Evolutionary conservation across 2,888 invertebrate genomes (phyloP).

Genomic region (Macrosoma leucophasiata): DNA sequence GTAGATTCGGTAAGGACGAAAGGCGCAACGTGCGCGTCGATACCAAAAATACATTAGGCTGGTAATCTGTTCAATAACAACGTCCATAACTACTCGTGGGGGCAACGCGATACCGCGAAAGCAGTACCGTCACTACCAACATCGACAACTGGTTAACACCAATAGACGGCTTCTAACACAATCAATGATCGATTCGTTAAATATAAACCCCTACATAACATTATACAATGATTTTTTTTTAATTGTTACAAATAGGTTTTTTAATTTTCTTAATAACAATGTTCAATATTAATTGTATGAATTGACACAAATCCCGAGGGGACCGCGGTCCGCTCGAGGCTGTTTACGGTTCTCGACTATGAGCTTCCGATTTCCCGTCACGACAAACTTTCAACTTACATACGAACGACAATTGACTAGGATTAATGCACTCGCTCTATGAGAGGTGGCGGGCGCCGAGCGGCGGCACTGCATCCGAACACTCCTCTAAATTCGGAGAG

Average conservation of each 20-base stretch:
- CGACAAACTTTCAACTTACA: conserved; percentile 44
- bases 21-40: too few relatives aligned
- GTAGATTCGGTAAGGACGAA: too few relatives aligned
- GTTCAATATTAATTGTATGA: conserved; percentile 70
- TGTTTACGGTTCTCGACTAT: too few relatives aligned
- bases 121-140: too few relatives aligned
- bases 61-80: too few relatives aligned
- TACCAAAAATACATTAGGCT: too few relatives aligned
- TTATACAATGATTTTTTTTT: conserved; percentile 49
- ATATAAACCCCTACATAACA: conserved; percentile 68
- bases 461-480: conserved; percentile 42
- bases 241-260: conserved; percentile 61
- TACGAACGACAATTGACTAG: conserved; percentile 74
- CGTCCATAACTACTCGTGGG: too few relatives aligned
- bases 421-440: conserved; percentile 55
- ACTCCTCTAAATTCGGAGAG: conserved; percentile 48
- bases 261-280: conserved; percentile 63
- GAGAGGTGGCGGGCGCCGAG: conserved; percentile 30
- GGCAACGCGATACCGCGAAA: too few relatives aligned
- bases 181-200: conserved; percentile 45
- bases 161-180: conserved; percentile 43
- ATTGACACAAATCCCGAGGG: conserved; percentile 66
- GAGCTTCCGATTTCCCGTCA: too few relatives aligned
- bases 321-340: conserved; percentile 27
- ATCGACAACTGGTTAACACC: conserved; percentile 26